Base-by-base conservation (phyloP, 2,888 invertebrate species). In the Athripsodes cinereus region DNA sequence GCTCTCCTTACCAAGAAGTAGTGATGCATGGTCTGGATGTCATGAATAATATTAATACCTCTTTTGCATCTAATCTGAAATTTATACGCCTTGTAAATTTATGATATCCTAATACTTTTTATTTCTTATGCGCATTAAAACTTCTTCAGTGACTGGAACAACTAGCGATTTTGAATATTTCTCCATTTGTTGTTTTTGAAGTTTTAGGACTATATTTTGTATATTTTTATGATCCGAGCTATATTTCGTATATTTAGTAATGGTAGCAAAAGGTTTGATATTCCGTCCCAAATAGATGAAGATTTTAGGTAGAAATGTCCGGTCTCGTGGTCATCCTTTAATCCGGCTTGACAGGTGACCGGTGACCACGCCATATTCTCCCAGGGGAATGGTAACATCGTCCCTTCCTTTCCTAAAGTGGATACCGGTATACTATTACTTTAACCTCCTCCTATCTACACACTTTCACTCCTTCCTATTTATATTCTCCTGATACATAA, bases 331-430 rank as follows among this genome's bases (percentile, higher is more conserved):
- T 71, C 72, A 73, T 73, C 72, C 74, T 73, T 74, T 73, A 74
- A 74, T 73, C 73, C 73, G 69, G 69, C 68, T 68, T 72, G 74
- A 73, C 73, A 72, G 73, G 73, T 73, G 71, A 63, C 62, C 60
- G 57, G 40, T 13, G 40, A 40, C 40, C 40, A 16, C 40, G 3
- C 68, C 64, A 62, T 53, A n/a, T n/a, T n/a, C 55, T 52, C 57
- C 57, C 59, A 20, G 18, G 56, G 59, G 56, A 59, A 31, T 20
- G 40, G 49, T 40, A 40, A 16, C 40, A 18, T 11, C 26, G 22
- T 40, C 48, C 48, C 48, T 19, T 48, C 26, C 50, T 50, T 50
- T 50, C 3, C 50, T 40, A 26, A 50, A 22, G 50, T 50, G 50
- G 50, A 50, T 21, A n/a, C 50, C 11, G 26, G 26, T 3, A 10